These are phyloP conservation scores for Tipula vernalis DNA, from an alignment of 2,888 invertebrate species.

Conservation along the genomic window DNA sequence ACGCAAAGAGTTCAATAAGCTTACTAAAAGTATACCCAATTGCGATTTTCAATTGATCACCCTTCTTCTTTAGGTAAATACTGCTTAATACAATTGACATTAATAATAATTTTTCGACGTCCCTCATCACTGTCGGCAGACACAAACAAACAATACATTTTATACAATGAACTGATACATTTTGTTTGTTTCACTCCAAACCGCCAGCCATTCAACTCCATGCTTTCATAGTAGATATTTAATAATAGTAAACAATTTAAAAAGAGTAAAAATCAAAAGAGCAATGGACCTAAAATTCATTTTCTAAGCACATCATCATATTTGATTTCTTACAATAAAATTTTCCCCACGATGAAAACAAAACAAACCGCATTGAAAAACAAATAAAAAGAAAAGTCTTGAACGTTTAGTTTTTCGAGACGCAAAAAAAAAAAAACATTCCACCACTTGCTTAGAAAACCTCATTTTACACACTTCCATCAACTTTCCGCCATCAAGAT, in stretches of 20 bases:
- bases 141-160: neutral
- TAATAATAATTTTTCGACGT: neutral
- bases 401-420: neutral
- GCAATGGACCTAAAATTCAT: neutral
- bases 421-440: neutral
- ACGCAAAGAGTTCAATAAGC: no score
- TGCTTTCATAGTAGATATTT: neutral
- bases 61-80: no score
- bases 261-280: neutral
- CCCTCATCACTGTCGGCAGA: neutral
- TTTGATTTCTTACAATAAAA: neutral
- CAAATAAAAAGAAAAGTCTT: neutral
- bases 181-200: neutral
- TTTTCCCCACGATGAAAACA: neutral
- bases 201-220: neutral
- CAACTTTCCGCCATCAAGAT: neutral
- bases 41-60: no score
- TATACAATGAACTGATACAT: neutral
- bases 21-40: no score
- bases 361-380: neutral
- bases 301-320: neutral
- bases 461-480: neutral
- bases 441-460: neutral
- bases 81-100: no score
- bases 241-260: neutral